phyloP scores from a whole-genome alignment of 2,888 invertebrate species.

The Leucoptera coffeella region DNA sequence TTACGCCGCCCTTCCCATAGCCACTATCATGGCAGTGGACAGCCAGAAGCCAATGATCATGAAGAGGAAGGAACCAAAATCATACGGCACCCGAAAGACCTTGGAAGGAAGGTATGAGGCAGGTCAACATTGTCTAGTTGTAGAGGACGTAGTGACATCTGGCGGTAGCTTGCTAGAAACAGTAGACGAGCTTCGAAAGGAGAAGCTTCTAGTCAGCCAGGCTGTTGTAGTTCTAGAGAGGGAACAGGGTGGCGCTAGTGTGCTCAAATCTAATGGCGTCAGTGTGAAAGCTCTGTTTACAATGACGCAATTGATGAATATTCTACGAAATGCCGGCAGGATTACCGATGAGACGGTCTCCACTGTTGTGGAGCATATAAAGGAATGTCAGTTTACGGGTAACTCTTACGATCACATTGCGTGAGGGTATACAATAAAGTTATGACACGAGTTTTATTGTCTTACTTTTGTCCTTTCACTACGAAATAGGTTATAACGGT shows the following conservation, averaged over 20 bases:
- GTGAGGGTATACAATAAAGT: too few species aligned
- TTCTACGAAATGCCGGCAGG: constrained; percentile 57
- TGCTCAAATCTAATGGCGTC: too few species aligned
- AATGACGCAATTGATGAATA: constrained; percentile 57
- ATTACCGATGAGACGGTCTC: constrained; percentile 44
- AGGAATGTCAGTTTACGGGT: too few species aligned
- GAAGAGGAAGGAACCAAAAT: constrained; percentile 91
- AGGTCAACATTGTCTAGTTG: constrained; percentile 71
- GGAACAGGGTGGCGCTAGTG: too few species aligned
- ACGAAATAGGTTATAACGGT: too few species aligned
- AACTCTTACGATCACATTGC: too few species aligned
- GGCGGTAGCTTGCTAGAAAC: constrained; percentile 93
- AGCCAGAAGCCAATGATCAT: too few species aligned
- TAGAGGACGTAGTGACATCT: constrained; percentile 92
- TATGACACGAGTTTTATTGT: constrained; percentile 30
- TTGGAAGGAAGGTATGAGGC: constrained; percentile 76
- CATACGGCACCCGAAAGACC: constrained; percentile 90
- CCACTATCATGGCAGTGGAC: too few species aligned
- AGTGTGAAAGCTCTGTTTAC: constrained; percentile 67
- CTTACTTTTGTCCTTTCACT: too few species aligned
- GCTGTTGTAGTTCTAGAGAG: too few species aligned
- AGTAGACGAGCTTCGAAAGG: constrained; percentile 59
- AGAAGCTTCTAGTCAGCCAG: constrained; percentile 64
- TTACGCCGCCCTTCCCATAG: constrained; percentile 93
- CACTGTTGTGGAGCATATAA: constrained; percentile 30